Base-by-base conservation (phyloP, 2,113 vertebrate genomes). In the Zeus faber region DNA sequence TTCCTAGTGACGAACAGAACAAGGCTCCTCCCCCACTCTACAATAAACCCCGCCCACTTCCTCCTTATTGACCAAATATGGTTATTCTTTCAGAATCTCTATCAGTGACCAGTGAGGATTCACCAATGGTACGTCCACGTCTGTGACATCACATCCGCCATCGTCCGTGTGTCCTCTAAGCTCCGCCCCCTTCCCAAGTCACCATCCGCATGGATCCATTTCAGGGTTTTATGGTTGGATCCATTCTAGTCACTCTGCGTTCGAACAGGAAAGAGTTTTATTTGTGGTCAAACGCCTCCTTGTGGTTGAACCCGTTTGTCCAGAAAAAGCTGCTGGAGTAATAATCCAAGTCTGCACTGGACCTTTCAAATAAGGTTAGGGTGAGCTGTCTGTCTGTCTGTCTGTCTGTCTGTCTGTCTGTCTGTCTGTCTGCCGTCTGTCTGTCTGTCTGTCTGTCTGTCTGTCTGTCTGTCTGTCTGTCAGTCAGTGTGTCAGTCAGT, bases 1-100 rank as follows among this genome's bases (percentile, higher is more conserved):
- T 56, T 29, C 31, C 60, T 31, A 54, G 1, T 2, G 66, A 31
- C 21, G 41, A 50, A 63, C 56, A 54, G 51, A 57, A 39, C 58
- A 58, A 70, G 59, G 47, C 59, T 76, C 72, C 68, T 72, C 77
- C 79, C 46, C 48, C 23, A 5, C 18, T 18, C 18, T 43, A 33
- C 49, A 21, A 29, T 54, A 31, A 56, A 62, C 47, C 45, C 68
- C 54, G 18, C 52, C 88, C 45, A 18, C 8, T 11, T 16, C 11
- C 44, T 54, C 41, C 85, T 81, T 87, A 88, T 90, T 94, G 90
- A 95, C 93, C 66, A 67, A 65, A 50, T 92, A 88, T 66, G 93
- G 90, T 95, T 98, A 92, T 95, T 93, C 61, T 96, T 98, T 95
- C 94, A 97, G 94, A 97, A 96, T 96, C 91, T 96, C 93, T 91